These are phyloP conservation scores for Eilema sororculum DNA, from an alignment of 2,888 invertebrate species.

Conservation along the genomic window DNA sequence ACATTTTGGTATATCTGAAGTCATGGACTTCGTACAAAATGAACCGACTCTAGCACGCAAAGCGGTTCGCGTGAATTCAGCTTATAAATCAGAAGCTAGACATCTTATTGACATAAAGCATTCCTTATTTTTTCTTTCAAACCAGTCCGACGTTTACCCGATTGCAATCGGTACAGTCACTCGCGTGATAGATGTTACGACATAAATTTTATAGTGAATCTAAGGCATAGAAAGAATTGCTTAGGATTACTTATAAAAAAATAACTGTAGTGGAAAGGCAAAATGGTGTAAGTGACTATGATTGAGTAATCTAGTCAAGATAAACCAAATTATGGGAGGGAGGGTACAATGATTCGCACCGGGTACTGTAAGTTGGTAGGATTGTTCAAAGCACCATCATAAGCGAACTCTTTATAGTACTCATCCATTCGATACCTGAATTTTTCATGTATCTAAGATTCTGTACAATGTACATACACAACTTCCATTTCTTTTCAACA, in stretches of 20 bases:
- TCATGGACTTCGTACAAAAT: neutral
- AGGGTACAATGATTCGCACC: no score
- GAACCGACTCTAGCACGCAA: constrained; percentile 9
- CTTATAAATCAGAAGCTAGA: constrained; percentile 13
- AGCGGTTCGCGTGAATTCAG: constrained; percentile 14
- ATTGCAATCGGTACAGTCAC: constrained; percentile 9
- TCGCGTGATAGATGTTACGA: constrained; percentile 5
- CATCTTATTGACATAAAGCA: constrained; percentile 12
- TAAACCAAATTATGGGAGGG: no score
- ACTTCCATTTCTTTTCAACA: no score
- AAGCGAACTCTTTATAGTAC: no score
- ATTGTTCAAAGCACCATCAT: no score
- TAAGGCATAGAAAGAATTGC: neutral
- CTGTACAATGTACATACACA: no score
- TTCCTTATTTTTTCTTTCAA: constrained; percentile 16
- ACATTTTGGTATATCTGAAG: neutral
- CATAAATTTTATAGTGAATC: neutral
- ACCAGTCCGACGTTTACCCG: constrained; percentile 3
- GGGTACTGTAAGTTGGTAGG: no score
- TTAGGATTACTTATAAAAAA: neutral
- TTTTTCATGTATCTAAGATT: no score
- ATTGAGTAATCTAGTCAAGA: no score
- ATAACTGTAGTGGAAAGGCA: no score
- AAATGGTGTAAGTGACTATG: no score
- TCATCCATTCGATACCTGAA: no score